A percentile compares a stretch with the other conserved stretches of the same genome.
These are phyloP conservation scores for Taurulus bubalis DNA, from an alignment of 2,113 vertebrate species.

Conservation along the genomic window DNA sequence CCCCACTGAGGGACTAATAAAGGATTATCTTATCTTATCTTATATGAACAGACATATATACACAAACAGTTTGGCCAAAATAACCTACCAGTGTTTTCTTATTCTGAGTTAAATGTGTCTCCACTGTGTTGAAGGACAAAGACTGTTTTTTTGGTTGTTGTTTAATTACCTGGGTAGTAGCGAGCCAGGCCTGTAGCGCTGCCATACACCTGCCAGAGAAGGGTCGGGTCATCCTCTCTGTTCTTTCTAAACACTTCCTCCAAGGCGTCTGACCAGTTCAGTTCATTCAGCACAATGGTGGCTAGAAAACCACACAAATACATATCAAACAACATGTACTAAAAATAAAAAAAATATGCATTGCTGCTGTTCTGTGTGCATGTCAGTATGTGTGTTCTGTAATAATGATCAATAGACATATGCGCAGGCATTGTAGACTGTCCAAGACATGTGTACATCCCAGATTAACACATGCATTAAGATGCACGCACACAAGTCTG, in stretches of 20 bases:
- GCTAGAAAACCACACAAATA: slow-evolving; percentile 73
- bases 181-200: slow-evolving; percentile 97
- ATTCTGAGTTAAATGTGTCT: not conserved
- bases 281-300: slow-evolving; percentile 95
- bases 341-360: not conserved
- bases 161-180: slow-evolving; percentile 92
- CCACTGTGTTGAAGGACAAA: not conserved
- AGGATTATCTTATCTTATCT: no score
- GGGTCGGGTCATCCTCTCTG: slow-evolving; percentile 92
- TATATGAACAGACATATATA: slow-evolving; percentile 14
- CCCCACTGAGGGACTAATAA: no score
- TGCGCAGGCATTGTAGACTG: not conserved
- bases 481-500: slow-evolving; percentile 40
- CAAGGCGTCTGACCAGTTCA: slow-evolving; percentile 95
- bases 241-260: slow-evolving; percentile 94
- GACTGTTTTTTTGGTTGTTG: not conserved
- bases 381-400: not conserved
- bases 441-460: slow-evolving; percentile 18
- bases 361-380: not conserved
- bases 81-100: not conserved
- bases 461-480: slow-evolving; percentile 55
- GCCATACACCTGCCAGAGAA: slow-evolving; percentile 98
- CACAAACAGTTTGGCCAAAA: not conserved
- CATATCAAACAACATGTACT: slow-evolving; percentile 1
- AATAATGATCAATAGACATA: not conserved